Evolutionary conservation across 2,113 vertebrate genomes (phyloP).

Genomic region (Cinclus cinclus): DNA sequence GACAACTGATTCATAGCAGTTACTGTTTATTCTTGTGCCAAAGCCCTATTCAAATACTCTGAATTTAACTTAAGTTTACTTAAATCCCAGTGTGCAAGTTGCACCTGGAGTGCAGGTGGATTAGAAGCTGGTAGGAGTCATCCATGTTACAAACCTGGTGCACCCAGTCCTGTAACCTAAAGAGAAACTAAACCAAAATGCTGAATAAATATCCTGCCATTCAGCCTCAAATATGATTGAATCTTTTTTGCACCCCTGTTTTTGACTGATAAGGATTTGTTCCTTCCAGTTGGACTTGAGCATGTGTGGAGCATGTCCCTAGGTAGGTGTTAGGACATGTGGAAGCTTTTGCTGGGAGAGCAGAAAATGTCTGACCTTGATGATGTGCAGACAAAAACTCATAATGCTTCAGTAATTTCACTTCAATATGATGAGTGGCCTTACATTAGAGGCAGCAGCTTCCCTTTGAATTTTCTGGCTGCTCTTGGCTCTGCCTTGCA

Average conservation of each 20-base stretch:
- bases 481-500: not conserved
- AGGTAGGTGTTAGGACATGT: not conserved
- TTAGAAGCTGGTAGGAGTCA: not conserved
- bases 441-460: not conserved
- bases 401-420: not conserved
- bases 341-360: not conserved
- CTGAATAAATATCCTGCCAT: not conserved
- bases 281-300: not conserved
- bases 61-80: not conserved
- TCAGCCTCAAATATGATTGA: not conserved
- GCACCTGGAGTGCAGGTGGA: not conserved
- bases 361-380: not conserved
- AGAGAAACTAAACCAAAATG: not conserved
- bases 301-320: not conserved
- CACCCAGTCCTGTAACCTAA: not conserved
- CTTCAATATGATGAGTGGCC: not conserved
- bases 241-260: not conserved
- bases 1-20: not conserved
- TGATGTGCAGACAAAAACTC: not conserved
- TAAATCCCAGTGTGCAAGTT: not conserved
- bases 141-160: not conserved
- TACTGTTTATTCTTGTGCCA: not conserved
- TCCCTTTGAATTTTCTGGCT: not conserved
- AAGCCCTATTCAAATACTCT: not conserved
- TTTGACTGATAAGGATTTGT: slow-evolving; percentile 21